Conservation (phyloP, 2,888 invertebrate genomes). For the Geotrupes spiniger region DNA sequence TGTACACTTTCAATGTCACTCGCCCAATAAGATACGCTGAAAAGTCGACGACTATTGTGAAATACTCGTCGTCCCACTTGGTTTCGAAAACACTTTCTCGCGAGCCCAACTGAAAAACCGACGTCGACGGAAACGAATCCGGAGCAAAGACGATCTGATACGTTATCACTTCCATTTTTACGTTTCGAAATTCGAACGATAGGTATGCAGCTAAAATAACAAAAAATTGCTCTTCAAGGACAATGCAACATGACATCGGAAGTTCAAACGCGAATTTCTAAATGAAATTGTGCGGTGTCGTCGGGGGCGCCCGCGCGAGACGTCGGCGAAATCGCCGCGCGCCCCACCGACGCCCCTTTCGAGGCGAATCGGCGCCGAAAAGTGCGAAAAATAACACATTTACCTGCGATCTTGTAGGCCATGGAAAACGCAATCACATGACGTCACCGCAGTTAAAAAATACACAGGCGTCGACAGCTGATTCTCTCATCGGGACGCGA, state of each 20-base stretch:
- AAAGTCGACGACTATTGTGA: constrained; percentile 38
- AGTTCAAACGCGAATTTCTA: constrained; percentile 26
- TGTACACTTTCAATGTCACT: constrained; percentile 44
- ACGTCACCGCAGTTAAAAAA: constrained; percentile 47
- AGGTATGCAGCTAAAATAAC: constrained; percentile 19
- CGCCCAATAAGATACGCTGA: constrained; percentile 26
- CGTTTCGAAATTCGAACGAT: no score
- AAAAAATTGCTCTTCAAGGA: constrained; percentile 21
- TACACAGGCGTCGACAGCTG: constrained; percentile 36
- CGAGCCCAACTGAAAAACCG: constrained; percentile 2
- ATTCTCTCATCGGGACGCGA: constrained; percentile 31
- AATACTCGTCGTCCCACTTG: constrained; percentile 43
- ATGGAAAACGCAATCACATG: constrained; percentile 50
- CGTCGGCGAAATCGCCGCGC: no score
- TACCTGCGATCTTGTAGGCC: constrained; percentile 41
- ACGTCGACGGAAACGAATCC: constrained; percentile 5
- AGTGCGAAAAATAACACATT: constrained; percentile 37
- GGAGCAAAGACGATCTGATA: constrained; percentile 12
- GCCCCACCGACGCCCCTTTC: no score
- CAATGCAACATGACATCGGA: constrained; percentile 10
- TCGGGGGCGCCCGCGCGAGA: constrained; percentile 28
- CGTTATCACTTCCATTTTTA: constrained; percentile 14
- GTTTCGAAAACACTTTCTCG: constrained; percentile 22
- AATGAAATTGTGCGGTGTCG: constrained; percentile 30
- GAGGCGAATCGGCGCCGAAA: not conserved